Evolutionary conservation across 2,888 invertebrate species (phyloP), one percentile per base, ranked within the genome.

Genomic region (Vesta saturnalis): DNA sequence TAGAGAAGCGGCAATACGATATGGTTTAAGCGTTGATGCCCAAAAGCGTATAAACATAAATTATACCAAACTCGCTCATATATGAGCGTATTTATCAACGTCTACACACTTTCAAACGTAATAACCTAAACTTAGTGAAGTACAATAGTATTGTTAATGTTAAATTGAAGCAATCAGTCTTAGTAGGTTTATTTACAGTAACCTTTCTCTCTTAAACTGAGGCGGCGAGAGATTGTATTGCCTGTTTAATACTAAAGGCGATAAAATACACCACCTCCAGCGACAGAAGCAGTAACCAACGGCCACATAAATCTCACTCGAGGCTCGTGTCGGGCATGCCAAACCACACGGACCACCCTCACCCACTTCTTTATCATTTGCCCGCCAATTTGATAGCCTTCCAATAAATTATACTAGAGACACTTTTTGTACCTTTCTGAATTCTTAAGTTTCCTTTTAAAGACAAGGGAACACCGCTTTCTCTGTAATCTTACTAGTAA

Each of bases 241-340:
- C 77, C 77, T 78, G 79, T 79, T 80, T 79, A 80, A 80, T 80
- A 79, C 77, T 74, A 73, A 74, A 72, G 74, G 74, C 79, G 79
- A 79, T 80, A 80, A 80, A 80, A 79, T 79, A 79, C 77, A 77
- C 78, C 78, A 77, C 79, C 78, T 78, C 77, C 72, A 78, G 78
- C 79, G 79, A 79, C 79, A 78, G 77, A 77, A 77, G 76, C 77
- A 79, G 78, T 78, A 78, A 79, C 79, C 79, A 77, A 77, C 77
- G 78, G 79, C 76, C 75, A 75, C 78, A 81, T 81, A 81, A 81
- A 81, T 81, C 81, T 81, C 79, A 76, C 77, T 77, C 76, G 77
- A 74, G 78, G 77, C 78, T 78, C 79, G 80, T 79, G 81, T 79
- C 80, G 77, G 74, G 81, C 78, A 78, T 81, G 81, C 80, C 80